Base-by-base conservation (phyloP, 2,797 vertebrate species). In the Nannoperca obscura region DNA sequence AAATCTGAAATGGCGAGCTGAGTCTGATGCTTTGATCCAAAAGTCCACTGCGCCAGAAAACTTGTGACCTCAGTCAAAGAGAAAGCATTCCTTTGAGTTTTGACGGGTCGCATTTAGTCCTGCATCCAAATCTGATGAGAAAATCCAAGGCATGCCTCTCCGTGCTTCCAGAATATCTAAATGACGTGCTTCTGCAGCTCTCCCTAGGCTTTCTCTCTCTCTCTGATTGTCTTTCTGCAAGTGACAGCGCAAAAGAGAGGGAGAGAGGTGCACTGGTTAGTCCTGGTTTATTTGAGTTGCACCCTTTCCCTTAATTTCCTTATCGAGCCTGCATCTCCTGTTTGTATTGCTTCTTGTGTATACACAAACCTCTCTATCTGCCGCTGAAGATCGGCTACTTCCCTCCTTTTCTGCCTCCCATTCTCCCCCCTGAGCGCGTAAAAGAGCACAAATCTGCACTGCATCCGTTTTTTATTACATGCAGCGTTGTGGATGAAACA, bases 301-400 rank as follows among this genome's bases (percentile, higher is more conserved):
- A 87, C 94, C 95, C 95, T 95, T 95, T 95, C 86, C 95, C 90
- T 94, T 94, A 81, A 95, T 95, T 95, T 93, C 78, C 94, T 94
- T 95, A 96, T 96, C 94, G 0, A 79, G 71, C 50, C 87, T 78
- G 22, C 83, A 94, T 95, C 95, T 94, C 89, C 91, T 95, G 94
- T 95, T 95, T 94, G 86, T 91, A 87, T 88, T 87, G 83, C 90
- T 82, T 34, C 86, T 82, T 76, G 83, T 88, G 85, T 93, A 76
- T 88, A 94, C 88, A 94, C 86, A 90, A 81, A 73, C 84, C 42
- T 64, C 83, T 76, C 17, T 88, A 93, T 94, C 92, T 70, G 78
- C 73, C 14, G 47, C 77, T 74, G 64, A 74, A 71, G 80, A 94
- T 92, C 90, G 86, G 78, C 34, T 57, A 76, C 74, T 84, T 75